Base-by-base conservation (phyloP, 1,140 invertebrate genomes). In the Cyclargus thomasi region DNA sequence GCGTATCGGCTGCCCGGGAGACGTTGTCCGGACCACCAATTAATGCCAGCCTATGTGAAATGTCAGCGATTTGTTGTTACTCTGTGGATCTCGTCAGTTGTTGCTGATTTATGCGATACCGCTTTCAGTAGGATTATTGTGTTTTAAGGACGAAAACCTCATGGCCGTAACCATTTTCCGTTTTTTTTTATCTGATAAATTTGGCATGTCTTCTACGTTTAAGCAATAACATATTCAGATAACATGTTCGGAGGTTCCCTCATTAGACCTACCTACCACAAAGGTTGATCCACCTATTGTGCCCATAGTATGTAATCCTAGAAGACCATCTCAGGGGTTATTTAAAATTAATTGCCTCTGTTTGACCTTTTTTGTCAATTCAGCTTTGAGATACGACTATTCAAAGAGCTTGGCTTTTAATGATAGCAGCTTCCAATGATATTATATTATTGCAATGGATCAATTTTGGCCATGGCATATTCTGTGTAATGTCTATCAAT, bases 11-110 rank as follows among this genome's bases (percentile, higher is more conserved):
- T 63, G 6, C 70, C 70, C 53, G 67, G 71, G 68, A 67, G 72
- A 72, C 71, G 53, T 68, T 69, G 64, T 36, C 47, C 53, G 67
- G 68, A 65, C 64, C 65, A 70, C 68, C 70, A 74, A 74, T 74
- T 70, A 74, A 72, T 68, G 67, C 23, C 23, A 64, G 63, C 70
- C 65, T 47, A 36, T 63, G 36, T 62, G 55, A 69, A 71, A 67
- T 65, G 70, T 69, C 53, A 64, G 22, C 53, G 53, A 70, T 64
- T 70, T 55, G 29, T 29, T 7, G 5, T 6, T 29, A 5, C 29
- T 8, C 29, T 29, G 29, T 29, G 8, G 29, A 29, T 29, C 29
- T 29, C 29, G 1, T 29, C 29, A 29, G 29, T 29, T 8, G 2
- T 29, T 8, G 8, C 29, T 29, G 4, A 29, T 8, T 29, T 29